Conservation (phyloP, 2,113 vertebrate genomes). For the Promerops cafer region DNA sequence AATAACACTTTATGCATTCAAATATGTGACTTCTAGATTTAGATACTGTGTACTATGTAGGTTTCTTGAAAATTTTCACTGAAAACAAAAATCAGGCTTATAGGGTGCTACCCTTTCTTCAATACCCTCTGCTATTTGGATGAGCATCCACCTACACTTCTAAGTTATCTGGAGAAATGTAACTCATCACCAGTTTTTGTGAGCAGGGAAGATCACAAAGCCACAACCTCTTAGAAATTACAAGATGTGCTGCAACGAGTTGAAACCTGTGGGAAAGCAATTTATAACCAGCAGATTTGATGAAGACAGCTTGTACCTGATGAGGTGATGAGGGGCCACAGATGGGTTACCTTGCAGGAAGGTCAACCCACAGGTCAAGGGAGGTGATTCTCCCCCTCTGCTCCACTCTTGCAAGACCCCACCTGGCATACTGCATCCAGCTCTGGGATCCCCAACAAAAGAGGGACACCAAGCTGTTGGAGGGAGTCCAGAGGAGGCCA, state of each 20-base stretch:
- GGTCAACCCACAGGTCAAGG: not conserved
- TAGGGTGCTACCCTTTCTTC: not conserved
- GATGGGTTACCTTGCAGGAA: not conserved
- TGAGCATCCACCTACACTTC: not conserved
- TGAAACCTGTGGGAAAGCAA: not conserved
- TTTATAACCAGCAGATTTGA: not conserved
- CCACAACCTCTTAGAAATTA: not conserved
- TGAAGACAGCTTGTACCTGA: not conserved
- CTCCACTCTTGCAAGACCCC: no score
- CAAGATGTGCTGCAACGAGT: not conserved
- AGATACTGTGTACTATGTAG: not conserved
- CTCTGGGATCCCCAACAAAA: not conserved
- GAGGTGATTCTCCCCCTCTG: not conserved
- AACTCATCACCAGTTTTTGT: not conserved
- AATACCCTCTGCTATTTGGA: not conserved
- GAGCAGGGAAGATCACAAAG: not conserved
- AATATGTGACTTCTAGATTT: not conserved
- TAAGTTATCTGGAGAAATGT: not conserved
- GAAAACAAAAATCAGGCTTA: not conserved
- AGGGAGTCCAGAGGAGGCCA: not conserved
- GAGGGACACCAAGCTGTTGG: not conserved
- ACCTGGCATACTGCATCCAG: not conserved
- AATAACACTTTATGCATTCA: not conserved
- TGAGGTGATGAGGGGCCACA: not conserved
- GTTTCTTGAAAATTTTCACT: not conserved